Evolutionary conservation across 2,888 invertebrate species (phyloP).

Genomic region (Cosmopolites sordidus): DNA sequence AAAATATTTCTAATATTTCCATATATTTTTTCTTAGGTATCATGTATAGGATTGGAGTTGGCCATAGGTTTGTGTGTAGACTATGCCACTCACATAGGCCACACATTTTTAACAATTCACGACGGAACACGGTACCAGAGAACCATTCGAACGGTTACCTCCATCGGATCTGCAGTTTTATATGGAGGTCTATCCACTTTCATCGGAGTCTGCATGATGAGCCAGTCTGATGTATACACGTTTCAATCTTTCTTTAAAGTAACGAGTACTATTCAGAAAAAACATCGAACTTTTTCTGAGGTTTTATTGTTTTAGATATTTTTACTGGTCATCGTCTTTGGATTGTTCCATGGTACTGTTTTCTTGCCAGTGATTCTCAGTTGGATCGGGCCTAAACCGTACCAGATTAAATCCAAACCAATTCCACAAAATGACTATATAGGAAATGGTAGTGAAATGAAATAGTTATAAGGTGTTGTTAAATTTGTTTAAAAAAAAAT

Average conservation of each 20-base stretch:
- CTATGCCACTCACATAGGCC: slow-evolving; percentile 77
- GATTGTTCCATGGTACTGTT: slow-evolving; percentile 71
- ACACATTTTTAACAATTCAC: slow-evolving; percentile 67
- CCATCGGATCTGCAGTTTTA: slow-evolving; percentile 72
- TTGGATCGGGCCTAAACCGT: slow-evolving; percentile 63
- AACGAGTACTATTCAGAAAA: neutral
- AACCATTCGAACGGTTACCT: slow-evolving; percentile 61
- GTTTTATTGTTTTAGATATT: slow-evolving; percentile 61
- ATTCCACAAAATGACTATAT: neutral
- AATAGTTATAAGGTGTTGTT: neutral
- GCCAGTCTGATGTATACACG: slow-evolving; percentile 69
- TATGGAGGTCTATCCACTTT: slow-evolving; percentile 76
- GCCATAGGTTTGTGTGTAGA: slow-evolving; percentile 81
- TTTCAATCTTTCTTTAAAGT: slow-evolving; percentile 71
- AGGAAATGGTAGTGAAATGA: neutral
- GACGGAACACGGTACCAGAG: slow-evolving; percentile 55
- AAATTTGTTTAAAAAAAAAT: no score
- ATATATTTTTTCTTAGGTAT: slow-evolving; percentile 36
- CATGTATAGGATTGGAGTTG: slow-evolving; percentile 74
- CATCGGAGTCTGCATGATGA: slow-evolving; percentile 66
- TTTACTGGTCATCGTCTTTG: slow-evolving; percentile 70
- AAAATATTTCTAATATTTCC: no score
- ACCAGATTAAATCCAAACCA: slow-evolving; percentile 15
- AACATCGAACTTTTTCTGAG: neutral
- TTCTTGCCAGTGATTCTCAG: slow-evolving; percentile 73